phyloP scores from a whole-genome alignment of 37 sponge, comb jelly and placozoan species.

The Geodia barretti region DNA sequence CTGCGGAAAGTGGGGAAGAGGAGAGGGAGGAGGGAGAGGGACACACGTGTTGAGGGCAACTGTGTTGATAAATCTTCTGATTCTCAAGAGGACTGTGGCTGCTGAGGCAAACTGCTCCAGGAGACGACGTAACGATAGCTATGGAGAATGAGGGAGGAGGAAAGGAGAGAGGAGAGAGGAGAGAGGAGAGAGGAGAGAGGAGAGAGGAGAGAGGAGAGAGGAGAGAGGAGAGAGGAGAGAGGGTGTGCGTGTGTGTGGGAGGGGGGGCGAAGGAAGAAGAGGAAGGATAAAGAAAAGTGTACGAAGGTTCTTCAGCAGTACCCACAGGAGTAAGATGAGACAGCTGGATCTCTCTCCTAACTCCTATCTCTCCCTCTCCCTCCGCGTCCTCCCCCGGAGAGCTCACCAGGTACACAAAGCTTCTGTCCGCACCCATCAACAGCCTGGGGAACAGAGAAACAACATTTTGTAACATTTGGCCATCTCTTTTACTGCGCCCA shows the following conservation, averaged over 20 bases:
- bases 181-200: not conserved
- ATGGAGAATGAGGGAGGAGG: not conserved
- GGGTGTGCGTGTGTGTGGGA: not conserved
- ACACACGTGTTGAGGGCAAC: not conserved
- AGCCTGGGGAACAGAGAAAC: constrained; percentile 16
- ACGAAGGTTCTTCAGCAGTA: not conserved
- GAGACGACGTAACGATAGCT: constrained; percentile 19
- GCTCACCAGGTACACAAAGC: constrained; percentile 41
- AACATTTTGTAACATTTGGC: no score
- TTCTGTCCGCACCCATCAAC: constrained; percentile 37
- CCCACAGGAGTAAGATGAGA: constrained; percentile 56
- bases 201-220: not conserved
- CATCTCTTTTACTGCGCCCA: no score
- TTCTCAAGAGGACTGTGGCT: constrained; percentile 1
- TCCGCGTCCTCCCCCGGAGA: no score
- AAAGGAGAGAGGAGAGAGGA: not conserved
- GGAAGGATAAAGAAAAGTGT: not conserved
- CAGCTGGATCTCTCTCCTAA: constrained; percentile 20
- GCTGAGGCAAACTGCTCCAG: constrained; percentile 20
- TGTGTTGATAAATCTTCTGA: constrained; percentile 13
- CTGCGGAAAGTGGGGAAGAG: not conserved
- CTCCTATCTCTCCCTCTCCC: not conserved
- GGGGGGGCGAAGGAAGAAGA: not conserved
- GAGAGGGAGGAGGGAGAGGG: not conserved
- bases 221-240: no score